These are phyloP conservation scores for Blennius ocellaris DNA, from an alignment of 2,113 vertebrate genomes.

Conservation along the genomic window DNA sequence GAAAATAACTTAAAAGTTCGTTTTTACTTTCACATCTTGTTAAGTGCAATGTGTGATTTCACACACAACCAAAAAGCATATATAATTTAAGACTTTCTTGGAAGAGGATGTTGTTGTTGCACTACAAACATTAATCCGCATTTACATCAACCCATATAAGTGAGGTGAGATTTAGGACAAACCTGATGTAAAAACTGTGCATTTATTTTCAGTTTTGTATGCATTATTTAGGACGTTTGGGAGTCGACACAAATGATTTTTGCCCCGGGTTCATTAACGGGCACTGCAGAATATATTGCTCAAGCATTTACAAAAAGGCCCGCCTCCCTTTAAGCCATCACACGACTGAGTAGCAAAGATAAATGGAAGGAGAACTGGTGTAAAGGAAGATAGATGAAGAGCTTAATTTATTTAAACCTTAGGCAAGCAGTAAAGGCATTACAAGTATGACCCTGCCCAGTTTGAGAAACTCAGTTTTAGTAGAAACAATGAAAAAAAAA, in stretches of 20 bases:
- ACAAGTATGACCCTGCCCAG: not conserved
- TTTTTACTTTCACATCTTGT: not conserved
- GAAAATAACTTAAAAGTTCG: not conserved
- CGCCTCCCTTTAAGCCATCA: conserved; percentile 20
- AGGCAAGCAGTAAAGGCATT: conserved; percentile 26
- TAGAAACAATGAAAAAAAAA: conserved; percentile 1
- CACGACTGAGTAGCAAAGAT: conserved; percentile 28
- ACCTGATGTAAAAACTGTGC: too few species aligned
- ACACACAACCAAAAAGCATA: not conserved
- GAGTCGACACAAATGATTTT: conserved; percentile 20
- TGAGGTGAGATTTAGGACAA: too few species aligned
- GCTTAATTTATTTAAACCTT: conserved; percentile 25
- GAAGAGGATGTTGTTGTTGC: too few species aligned
- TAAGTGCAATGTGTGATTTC: not conserved
- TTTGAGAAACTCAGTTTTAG: not conserved
- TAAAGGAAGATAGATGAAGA: conserved; percentile 66
- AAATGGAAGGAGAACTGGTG: conserved; percentile 38
- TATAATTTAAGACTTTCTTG: too few species aligned
- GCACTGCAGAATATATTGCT: conserved; percentile 11
- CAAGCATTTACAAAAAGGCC: conserved; percentile 25
- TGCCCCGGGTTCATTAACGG: conserved; percentile 24
- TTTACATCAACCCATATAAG: too few species aligned
- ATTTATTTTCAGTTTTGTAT: conserved; percentile 24
- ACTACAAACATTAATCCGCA: too few species aligned
- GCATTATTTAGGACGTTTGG: conserved; percentile 50